These are phyloP conservation scores for Stercorarius parasiticus DNA, from an alignment of 2,113 vertebrate genomes.

Conservation along the genomic window DNA sequence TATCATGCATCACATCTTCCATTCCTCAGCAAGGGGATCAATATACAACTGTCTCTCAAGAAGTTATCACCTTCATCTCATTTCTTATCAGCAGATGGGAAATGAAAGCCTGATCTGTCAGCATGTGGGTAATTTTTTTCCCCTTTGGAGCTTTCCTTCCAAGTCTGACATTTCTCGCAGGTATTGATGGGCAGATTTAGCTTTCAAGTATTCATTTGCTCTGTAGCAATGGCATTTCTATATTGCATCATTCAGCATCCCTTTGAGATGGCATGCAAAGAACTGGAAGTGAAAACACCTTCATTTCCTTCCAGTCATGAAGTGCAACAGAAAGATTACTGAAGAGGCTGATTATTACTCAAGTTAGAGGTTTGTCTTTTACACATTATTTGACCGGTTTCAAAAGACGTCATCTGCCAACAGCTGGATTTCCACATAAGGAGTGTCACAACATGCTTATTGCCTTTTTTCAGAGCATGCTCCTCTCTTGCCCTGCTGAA, in stretches of 20 bases:
- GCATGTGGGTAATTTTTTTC: neutral
- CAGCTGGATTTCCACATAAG: neutral
- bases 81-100: neutral
- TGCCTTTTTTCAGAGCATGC: neutral
- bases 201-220: neutral
- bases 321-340: neutral
- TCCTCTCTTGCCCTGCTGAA: neutral
- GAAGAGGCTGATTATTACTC: neutral
- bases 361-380: neutral
- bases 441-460: neutral
- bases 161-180: neutral
- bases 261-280: neutral
- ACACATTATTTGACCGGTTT: neutral
- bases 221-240: neutral
- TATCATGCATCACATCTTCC: neutral
- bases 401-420: neutral
- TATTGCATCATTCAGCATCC: slow-evolving; percentile 10
- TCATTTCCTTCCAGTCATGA: neutral
- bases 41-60: neutral
- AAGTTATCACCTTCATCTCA: neutral
- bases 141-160: neutral
- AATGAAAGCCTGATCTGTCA: slow-evolving; percentile 32
- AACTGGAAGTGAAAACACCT: neutral
- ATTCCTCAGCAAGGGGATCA: neutral
- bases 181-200: slow-evolving; percentile 4